These are phyloP conservation scores for Myrmophylax atrothorax DNA, from an alignment of 2,113 vertebrate species.

Conservation along the genomic window DNA sequence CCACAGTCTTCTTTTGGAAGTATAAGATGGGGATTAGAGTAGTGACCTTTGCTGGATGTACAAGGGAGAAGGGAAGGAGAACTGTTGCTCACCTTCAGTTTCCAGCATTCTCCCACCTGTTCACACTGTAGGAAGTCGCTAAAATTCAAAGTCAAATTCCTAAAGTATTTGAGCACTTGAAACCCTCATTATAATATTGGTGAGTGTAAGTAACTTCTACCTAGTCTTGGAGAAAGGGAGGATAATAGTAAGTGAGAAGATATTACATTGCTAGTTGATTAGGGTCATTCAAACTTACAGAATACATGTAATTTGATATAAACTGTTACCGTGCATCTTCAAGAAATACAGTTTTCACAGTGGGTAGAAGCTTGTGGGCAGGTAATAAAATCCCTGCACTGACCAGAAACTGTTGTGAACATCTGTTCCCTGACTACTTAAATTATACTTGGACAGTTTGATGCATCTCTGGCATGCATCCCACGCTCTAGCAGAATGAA, in stretches of 20 bases:
- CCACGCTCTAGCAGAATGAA: background rate
- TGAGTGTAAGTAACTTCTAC: background rate
- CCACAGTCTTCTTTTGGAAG: background rate
- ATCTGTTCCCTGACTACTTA: constrained; percentile 68
- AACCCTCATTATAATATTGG: background rate
- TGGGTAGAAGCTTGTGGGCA: constrained; percentile 30
- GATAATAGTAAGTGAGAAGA: background rate
- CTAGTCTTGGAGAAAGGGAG: background rate
- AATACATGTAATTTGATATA: background rate
- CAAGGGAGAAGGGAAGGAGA: constrained; percentile 36
- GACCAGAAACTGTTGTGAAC: constrained; percentile 65
- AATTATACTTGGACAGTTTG: constrained; percentile 58
- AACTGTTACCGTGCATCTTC: constrained; percentile 1
- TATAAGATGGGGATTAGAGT: background rate
- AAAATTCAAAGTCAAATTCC: constrained; percentile 49
- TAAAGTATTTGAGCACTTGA: background rate
- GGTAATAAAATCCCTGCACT: constrained; percentile 54
- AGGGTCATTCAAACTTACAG: background rate
- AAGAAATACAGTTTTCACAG: constrained; percentile 54
- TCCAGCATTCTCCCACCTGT: constrained; percentile 51
- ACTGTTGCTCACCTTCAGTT: constrained; percentile 31
- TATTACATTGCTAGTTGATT: background rate
- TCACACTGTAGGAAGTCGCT: background rate
- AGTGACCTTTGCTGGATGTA: background rate
- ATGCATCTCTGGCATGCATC: constrained; percentile 60